Base-by-base conservation (phyloP, 2,113 vertebrate species). In the Corythaeola cristata region DNA sequence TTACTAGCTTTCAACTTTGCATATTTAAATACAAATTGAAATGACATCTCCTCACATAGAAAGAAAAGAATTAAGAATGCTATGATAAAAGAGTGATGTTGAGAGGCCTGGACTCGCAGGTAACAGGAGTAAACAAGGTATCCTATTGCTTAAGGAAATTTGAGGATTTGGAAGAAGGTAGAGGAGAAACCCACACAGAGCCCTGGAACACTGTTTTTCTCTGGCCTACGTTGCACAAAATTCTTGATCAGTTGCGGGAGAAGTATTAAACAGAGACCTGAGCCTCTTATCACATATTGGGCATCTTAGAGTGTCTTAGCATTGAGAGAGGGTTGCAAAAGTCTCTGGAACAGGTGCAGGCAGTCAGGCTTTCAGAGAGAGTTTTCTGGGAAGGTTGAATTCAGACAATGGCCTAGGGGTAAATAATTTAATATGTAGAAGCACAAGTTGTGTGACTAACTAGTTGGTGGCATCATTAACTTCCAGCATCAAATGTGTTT, bases 401-500 rank as follows among this genome's bases (percentile, higher is more conserved):
- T 88, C 55, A 66, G 23, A 63, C 8, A 59, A 12, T 5, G 5
- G 2, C 23, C 71, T 32, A n/a, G 10, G 56, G 18, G 4, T 50
- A 41, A 49, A 55, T 85, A 58, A 30, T 49, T 74, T 74, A 6
- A 71, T 44, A 27, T 27, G 16, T 3, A 68, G 33, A 47, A 32
- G 26, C 62, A 63, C 11, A 66, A 82, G 26, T 21, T 71, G 12
- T 37, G 16, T 67, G 76, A 16, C 53, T 32, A 9, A 11, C n/a
- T 56, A 76, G 16, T 73, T 82, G 69, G 50, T 77, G 33, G 37
- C 35, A 66, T 88, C 87, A 89, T 80, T 89, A 89, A 78, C 28
- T 88, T 80, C 74, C 66, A 81, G 15, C 32, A 67, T 59, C 84
- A 68, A 59, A 59, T 88, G 58, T 24, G 30, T 95, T 94, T 82